Conservation (phyloP, 2,888 invertebrate species). For the Cosmorhoe ocellata region DNA sequence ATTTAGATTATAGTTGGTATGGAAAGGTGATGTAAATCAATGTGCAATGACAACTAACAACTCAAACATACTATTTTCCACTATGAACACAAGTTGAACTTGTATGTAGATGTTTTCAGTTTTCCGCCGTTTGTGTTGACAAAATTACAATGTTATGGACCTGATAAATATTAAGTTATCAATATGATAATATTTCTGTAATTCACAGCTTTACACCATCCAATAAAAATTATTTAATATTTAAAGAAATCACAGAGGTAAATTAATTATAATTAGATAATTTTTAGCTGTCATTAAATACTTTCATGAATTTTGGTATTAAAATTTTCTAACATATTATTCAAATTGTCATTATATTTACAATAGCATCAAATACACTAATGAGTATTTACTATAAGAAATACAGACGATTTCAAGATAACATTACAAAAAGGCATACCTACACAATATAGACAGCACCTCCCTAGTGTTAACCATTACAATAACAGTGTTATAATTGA, state of each 20-base stretch:
- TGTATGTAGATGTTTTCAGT: too few species aligned
- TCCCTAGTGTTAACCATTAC: slow-evolving; percentile 42
- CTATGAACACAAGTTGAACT: too few species aligned
- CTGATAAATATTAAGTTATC: background rate
- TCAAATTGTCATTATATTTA: slow-evolving; percentile 31
- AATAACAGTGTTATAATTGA: slow-evolving; percentile 60
- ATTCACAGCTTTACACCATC: background rate
- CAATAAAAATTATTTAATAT: background rate
- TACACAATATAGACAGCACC: slow-evolving; percentile 47
- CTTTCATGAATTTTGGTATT: slow-evolving; percentile 6
- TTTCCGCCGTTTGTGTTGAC: too few species aligned
- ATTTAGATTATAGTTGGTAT: slow-evolving; percentile 10
- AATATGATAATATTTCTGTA: slow-evolving; percentile 1
- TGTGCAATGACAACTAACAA: too few species aligned
- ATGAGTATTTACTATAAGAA: slow-evolving; percentile 47
- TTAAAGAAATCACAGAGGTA: slow-evolving; percentile 1
- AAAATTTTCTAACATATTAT: slow-evolving; percentile 6
- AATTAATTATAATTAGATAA: slow-evolving; percentile 5
- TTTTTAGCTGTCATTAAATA: slow-evolving; percentile 6
- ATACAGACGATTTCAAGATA: slow-evolving; percentile 31
- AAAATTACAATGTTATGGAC: too few species aligned
- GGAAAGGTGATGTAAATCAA: slow-evolving; percentile 2
- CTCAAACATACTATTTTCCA: too few species aligned
- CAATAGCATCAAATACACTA: slow-evolving; percentile 34
- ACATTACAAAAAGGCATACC: slow-evolving; percentile 31